Evolutionary conservation across 2,113 vertebrate species (phyloP).

Genomic region (Oncorhynchus mykiss): DNA sequence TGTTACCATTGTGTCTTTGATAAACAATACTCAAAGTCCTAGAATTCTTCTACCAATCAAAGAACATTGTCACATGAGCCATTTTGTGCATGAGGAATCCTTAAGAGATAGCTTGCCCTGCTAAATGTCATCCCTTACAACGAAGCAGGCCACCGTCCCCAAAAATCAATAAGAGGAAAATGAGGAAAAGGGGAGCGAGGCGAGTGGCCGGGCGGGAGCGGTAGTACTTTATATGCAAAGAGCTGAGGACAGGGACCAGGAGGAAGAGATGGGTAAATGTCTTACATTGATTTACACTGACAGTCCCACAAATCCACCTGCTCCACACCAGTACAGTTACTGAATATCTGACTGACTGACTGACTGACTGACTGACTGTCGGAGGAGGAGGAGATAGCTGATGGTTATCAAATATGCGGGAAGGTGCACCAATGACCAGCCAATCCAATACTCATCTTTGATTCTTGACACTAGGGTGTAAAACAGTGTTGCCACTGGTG

Average conservation of each 20-base stretch:
- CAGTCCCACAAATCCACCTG: slow-evolving; percentile 11
- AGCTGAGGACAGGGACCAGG: slow-evolving; percentile 1
- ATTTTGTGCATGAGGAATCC: background rate
- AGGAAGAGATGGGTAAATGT: background rate
- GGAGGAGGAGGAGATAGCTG: background rate
- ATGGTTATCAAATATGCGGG: background rate
- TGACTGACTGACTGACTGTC: background rate
- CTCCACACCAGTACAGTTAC: background rate
- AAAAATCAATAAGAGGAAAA: slow-evolving; percentile 13
- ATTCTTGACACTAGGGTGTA: too few species aligned
- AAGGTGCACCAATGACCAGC: background rate
- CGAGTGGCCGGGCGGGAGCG: background rate
- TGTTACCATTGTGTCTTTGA: too few species aligned
- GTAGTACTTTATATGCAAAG: background rate
- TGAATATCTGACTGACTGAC: background rate
- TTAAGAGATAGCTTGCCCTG: background rate
- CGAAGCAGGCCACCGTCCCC: background rate
- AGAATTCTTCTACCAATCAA: too few species aligned
- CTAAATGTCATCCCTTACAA: slow-evolving; percentile 8
- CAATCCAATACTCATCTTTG: too few species aligned
- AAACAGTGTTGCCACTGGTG: too few species aligned
- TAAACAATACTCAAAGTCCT: too few species aligned
- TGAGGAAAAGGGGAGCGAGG: background rate
- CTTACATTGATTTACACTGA: slow-evolving; percentile 1
- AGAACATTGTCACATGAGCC: background rate